Percentiles rank a stretch among this genome's conserved stretches.
Conservation (phyloP, 2,888 invertebrate species). For the Drosophila cyrtoloma region DNA sequence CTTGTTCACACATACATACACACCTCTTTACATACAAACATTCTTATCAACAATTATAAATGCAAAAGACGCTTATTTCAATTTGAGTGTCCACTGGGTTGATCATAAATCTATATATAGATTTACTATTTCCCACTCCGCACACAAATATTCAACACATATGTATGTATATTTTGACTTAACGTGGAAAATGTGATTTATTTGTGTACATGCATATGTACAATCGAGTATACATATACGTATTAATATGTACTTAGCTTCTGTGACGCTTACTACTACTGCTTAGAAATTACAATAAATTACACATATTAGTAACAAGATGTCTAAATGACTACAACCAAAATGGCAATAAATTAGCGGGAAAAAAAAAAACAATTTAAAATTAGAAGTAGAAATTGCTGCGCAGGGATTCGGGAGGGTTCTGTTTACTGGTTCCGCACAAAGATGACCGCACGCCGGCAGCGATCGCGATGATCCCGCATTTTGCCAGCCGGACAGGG, state of each 20-base stretch:
- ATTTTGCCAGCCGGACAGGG: constrained; percentile 79
- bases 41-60: constrained; percentile 11
- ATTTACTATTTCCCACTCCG: neutral
- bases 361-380: constrained; percentile 39
- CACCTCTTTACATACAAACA: neutral
- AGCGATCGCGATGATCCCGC: constrained; percentile 81
- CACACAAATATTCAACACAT: neutral
- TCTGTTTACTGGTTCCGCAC: constrained; percentile 51
- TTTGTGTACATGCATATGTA: neutral
- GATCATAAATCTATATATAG: neutral
- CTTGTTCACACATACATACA: neutral
- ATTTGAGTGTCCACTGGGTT: neutral
- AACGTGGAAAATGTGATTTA: neutral
- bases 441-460: constrained; percentile 77
- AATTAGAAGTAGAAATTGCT: constrained; percentile 27
- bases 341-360: constrained; percentile 57
- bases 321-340: constrained; percentile 37
- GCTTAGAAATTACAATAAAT: constrained; percentile 24
- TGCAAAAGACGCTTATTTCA: neutral
- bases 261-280: constrained; percentile 7
- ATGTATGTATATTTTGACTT: neutral
- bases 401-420: neutral
- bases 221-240: neutral
- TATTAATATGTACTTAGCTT: constrained; percentile 3
- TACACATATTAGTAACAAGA: constrained; percentile 28